Evolutionary conservation across 1,140 invertebrate species (phyloP), one percentile per base, ranked within the genome.

Genomic region (Octopus bimaculoides): DNA sequence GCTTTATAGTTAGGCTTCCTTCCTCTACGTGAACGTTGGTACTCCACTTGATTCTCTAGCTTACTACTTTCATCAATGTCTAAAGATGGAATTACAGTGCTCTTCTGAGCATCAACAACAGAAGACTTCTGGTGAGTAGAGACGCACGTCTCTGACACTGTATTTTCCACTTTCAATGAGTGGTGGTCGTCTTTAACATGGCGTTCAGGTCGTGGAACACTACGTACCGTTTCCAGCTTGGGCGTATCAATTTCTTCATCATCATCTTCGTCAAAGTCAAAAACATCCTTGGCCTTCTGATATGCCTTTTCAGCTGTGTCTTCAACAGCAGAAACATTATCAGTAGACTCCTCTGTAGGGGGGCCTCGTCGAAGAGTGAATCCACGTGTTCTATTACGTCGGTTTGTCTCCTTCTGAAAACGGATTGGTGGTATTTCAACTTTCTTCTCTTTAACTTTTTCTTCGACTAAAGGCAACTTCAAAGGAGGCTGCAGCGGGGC

Each of bases 1-100:
- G 82, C 84, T 78, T 85, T 86, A 73, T 87, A 87, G 66, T 87
- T 84, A 4, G 76, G 79, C 71, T 85, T 87, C 10, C 84, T 76
- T 53, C 79, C 77, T 5, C 84, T 76, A 12, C 82, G 81, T 14
- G 84, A 79, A 54, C 84, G 75, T 77, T 83, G 82, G 8, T 73
- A 78, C 56, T 83, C 74, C 17, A 75, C 74, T 7, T 75, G 74
- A 53, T 53, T 75, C 41, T 75, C 74, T 14, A 75, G 74, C 74
- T 75, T 75, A 14, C 20, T 75, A 75, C 74, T 75, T 75, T 75
- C 74, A 41, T 75, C 74, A 20, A 75, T 75, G 41, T 75, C 74
- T 14, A 52, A 52, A 52, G 74, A 52, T 41, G 52, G 26, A 52
- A 75, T 10, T 26, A 52, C 52, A 75, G 20, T 75, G 74, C 74